These are phyloP conservation scores for Andrena trimmerana DNA, from an alignment of 2,888 invertebrate genomes.

Conservation along the genomic window DNA sequence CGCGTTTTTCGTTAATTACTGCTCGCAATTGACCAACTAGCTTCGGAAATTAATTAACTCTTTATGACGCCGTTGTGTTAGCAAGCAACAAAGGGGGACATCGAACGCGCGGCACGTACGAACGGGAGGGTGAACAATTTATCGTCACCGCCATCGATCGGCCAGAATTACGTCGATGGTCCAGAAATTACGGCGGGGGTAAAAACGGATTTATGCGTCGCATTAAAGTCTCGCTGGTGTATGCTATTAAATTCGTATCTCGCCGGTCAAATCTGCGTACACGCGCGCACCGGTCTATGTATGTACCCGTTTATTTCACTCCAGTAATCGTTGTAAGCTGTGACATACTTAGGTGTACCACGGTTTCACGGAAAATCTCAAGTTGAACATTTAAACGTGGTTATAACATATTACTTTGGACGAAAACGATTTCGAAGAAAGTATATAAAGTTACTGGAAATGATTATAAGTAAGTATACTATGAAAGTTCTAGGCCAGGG, in stretches of 20 bases:
- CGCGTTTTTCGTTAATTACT: neutral
- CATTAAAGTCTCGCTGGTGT: constrained; percentile 11
- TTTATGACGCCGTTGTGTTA: neutral
- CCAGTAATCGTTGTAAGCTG: neutral
- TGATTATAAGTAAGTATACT: too few relatives aligned
- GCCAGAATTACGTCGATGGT: constrained; percentile 19
- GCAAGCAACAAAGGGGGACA: neutral
- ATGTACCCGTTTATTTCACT: constrained; percentile 11
- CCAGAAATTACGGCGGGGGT: constrained; percentile 24
- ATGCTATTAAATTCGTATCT: constrained; percentile 9
- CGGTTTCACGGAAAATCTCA: neutral
- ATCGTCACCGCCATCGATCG: constrained; percentile 17
- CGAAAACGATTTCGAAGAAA: too few relatives aligned
- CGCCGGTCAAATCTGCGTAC: neutral
- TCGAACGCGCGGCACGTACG: neutral
- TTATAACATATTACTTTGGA: neutral
- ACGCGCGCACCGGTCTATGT: neutral
- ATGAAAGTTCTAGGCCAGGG: too few relatives aligned
- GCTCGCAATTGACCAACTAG: neutral
- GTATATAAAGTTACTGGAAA: too few relatives aligned
- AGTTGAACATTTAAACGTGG: too few relatives aligned
- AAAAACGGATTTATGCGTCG: constrained; percentile 36
- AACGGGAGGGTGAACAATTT: constrained; percentile 4
- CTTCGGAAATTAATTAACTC: constrained; percentile 27
- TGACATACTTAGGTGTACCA: neutral